phyloP scores from a whole-genome alignment of 2,797 vertebrate genomes.

The Acestrorhynchus altus region DNA sequence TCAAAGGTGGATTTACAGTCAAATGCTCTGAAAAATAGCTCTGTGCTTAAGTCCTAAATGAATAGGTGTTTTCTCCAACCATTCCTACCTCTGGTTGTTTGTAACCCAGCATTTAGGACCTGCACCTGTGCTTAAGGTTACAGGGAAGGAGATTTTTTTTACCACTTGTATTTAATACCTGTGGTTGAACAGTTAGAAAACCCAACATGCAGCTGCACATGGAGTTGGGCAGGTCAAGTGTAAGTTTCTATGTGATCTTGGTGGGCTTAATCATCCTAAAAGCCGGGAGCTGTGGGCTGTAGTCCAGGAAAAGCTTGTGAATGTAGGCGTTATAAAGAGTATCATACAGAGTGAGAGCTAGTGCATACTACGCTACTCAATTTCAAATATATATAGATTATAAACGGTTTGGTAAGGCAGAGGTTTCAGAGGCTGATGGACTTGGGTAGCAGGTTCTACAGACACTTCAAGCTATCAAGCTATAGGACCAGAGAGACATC shows the following conservation, averaged over 20 bases:
- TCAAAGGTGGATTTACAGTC: too few relatives aligned
- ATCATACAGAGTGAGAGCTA: neutral
- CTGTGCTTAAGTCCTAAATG: too few relatives aligned
- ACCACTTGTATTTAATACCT: neutral
- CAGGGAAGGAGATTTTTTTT: neutral
- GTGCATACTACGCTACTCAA: too few relatives aligned
- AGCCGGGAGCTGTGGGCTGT: neutral
- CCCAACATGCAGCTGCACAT: neutral
- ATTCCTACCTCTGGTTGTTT: too few relatives aligned
- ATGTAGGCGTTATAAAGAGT: neutral
- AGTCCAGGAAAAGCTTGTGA: neutral
- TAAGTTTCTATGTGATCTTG: neutral
- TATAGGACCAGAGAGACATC: neutral
- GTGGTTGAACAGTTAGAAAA: neutral
- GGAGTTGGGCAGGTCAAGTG: neutral
- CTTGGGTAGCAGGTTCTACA: too few relatives aligned
- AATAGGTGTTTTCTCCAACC: too few relatives aligned
- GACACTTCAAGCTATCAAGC: neutral
- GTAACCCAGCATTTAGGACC: too few relatives aligned
- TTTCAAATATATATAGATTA: neutral
- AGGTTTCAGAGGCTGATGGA: neutral
- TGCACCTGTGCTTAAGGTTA: neutral
- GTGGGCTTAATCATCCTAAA: constrained; percentile 6
- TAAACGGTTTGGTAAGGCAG: neutral
- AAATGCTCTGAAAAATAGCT: too few relatives aligned